These are phyloP conservation scores for Caenorhabditis virilis DNA, from an alignment of 2,888 invertebrate genomes.

Conservation along the genomic window DNA sequence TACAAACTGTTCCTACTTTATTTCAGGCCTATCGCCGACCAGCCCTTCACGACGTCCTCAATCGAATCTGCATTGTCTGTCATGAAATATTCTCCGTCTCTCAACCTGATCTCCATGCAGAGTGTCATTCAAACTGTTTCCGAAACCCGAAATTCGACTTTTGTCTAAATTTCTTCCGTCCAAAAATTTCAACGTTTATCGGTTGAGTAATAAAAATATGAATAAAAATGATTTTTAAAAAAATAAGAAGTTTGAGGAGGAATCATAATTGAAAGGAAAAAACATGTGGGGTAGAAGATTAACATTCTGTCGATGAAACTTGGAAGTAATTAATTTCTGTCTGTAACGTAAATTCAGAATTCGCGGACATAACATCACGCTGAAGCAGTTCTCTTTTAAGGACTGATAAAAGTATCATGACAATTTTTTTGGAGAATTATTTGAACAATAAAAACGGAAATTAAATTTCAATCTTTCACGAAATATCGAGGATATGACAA, in stretches of 20 bases:
- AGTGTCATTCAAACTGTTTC: conserved; percentile 59
- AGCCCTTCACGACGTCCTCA: conserved; percentile 57
- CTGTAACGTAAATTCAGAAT: not conserved
- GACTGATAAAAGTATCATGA: no score
- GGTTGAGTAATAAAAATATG: conserved; percentile 1
- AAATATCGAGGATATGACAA: no score
- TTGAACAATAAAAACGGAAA: no score
- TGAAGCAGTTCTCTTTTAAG: no score
- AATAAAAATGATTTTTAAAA: not conserved
- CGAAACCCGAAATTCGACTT: conserved; percentile 49
- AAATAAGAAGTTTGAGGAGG: no score
- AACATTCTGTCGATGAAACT: no score
- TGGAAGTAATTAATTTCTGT: not conserved
- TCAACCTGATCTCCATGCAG: conserved; percentile 54
- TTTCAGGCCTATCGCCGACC: conserved; percentile 53
- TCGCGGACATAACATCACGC: no score
- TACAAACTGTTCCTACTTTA: no score
- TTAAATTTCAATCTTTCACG: no score
- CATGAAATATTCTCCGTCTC: conserved; percentile 61
- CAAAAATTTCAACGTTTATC: conserved; percentile 14
- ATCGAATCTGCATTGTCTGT: conserved; percentile 56
- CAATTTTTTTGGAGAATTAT: no score
- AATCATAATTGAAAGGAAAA: no score
- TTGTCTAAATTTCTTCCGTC: conserved; percentile 42
- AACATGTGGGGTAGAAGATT: no score